Evolutionary conservation across 1,140 invertebrate species (phyloP).

Genomic region (Trichogramma pretiosum): DNA sequence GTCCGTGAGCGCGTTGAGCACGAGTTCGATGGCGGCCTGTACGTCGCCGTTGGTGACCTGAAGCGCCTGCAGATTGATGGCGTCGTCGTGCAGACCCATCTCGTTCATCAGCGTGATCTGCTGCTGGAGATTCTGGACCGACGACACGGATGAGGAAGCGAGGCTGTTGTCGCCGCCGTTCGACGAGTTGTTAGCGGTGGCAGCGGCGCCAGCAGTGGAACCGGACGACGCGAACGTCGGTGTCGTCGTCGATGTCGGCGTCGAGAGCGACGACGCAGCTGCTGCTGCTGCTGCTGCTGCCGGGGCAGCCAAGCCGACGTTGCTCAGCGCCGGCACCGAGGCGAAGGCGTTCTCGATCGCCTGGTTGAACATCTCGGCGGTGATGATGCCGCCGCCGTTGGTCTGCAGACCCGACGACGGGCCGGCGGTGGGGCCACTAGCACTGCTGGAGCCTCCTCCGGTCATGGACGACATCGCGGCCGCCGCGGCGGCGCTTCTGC

Average conservation of each 20-base stretch:
- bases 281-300: constrained; percentile 16
- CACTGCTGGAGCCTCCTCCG: not conserved
- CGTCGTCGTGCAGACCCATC: constrained; percentile 80
- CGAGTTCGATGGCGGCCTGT: constrained; percentile 75
- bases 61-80: constrained; percentile 74
- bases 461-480: constrained; percentile 20
- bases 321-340: constrained; percentile 22
- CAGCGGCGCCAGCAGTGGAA: not conserved
- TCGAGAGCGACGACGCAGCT: constrained; percentile 11
- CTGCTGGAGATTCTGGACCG: constrained; percentile 27
- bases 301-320: constrained; percentile 10
- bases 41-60: constrained; percentile 75
- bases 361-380: constrained; percentile 50
- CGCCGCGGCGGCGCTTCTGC: too few species aligned
- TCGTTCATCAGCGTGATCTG: constrained; percentile 77
- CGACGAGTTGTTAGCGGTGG: too few species aligned
- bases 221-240: constrained; percentile 19
- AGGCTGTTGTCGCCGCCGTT: not conserved
- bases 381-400: constrained; percentile 38
- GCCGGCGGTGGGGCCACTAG: constrained; percentile 14
- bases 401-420: constrained; percentile 11
- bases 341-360: constrained; percentile 51
- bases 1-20: constrained; percentile 51
- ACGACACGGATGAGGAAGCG: not conserved
- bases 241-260: constrained; percentile 21